A percentile compares a stretch with the other conserved stretches of the same genome.
Evolutionary conservation across 2,888 invertebrate genomes (phyloP).

Genomic region (Standfussiana lucernea): DNA sequence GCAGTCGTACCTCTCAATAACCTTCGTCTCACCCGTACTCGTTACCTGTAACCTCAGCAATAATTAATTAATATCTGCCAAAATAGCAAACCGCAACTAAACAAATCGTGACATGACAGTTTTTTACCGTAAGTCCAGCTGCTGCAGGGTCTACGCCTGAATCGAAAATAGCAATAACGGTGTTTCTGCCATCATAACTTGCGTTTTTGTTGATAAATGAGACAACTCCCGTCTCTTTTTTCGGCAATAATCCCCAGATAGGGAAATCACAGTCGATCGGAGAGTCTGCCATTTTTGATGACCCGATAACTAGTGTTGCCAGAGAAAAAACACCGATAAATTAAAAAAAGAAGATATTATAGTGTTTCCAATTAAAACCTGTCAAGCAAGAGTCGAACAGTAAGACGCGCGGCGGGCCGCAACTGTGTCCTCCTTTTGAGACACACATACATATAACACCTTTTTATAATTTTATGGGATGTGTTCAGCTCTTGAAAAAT

Average conservation of each 20-base stretch:
- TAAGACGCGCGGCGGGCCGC: neutral
- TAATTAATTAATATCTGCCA: conserved; percentile 57
- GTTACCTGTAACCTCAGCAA: conserved; percentile 92
- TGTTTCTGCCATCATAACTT: conserved; percentile 97
- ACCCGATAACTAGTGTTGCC: conserved; percentile 80
- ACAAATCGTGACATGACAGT: conserved; percentile 87
- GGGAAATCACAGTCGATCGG: conserved; percentile 94
- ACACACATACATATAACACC: neutral
- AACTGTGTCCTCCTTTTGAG: neutral
- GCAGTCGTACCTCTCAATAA: conserved; percentile 98
- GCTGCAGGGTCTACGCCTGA: conserved; percentile 99
- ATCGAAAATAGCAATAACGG: conserved; percentile 98
- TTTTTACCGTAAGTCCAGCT: conserved; percentile 96
- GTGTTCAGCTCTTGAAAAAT: neutral
- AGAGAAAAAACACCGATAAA: conserved; percentile 39
- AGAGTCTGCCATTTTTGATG: conserved; percentile 90
- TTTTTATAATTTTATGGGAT: neutral
- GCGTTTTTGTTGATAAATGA: conserved; percentile 97
- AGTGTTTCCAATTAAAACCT: conserved; percentile 4
- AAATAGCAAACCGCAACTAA: conserved; percentile 75
- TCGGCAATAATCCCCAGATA: conserved; percentile 96
- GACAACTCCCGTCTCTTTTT: conserved; percentile 97
- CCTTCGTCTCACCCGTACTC: conserved; percentile 96
- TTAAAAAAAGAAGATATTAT: neutral
- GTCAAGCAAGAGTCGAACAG: neutral